Evolutionary conservation across 2,797 vertebrate genomes (phyloP), one percentile per base, ranked within the genome.

Genomic region (Rhinichthys osculus): DNA sequence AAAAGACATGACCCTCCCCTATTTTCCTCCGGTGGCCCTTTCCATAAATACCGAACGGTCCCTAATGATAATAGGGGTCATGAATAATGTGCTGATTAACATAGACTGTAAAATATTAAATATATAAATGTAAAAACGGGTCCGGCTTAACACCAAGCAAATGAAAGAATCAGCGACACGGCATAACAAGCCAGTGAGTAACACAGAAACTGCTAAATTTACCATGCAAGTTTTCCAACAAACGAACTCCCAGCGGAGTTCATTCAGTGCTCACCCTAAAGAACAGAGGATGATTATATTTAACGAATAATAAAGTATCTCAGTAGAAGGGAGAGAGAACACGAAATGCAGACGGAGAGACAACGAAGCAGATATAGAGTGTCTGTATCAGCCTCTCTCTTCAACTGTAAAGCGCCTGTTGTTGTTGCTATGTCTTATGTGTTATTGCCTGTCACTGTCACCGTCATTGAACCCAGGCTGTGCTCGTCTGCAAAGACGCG

Each of bases 251-350:
- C 87, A 50, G 64, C 76, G 90, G 93, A 88, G 87, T 92, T 90
- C 84, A 82, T 90, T 86, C 88, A 87, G 84, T 90, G 90, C 59
- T 89, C 77, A 91, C 87, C 85, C 72, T 89, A 78, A 90, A 69
- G 91, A 94, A 91, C 90, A 93, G 90, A 93, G 82, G 89, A 92
- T 93, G 92, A 93, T 95, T 95, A 95, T 94, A 95, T 94, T 94
- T 95, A 94, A 95, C 90, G 88, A 93, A 92, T 90, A 86, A 89
- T 91, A 85, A 89, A 84, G 73, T 91, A 92, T 77, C 89, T 90
- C 88, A 78, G 87, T 84, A 80, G 86, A 86, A 93, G 59, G 84
- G 80, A 86, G 89, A 74, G 82, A 83, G 40, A 86, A 44, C 59
- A 47, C 42, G 2, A 23, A 42, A 80, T 66, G 59, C 54, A 52